Conservation (phyloP, 2,888 invertebrate genomes). For the Ischnus inquisitorius region DNA sequence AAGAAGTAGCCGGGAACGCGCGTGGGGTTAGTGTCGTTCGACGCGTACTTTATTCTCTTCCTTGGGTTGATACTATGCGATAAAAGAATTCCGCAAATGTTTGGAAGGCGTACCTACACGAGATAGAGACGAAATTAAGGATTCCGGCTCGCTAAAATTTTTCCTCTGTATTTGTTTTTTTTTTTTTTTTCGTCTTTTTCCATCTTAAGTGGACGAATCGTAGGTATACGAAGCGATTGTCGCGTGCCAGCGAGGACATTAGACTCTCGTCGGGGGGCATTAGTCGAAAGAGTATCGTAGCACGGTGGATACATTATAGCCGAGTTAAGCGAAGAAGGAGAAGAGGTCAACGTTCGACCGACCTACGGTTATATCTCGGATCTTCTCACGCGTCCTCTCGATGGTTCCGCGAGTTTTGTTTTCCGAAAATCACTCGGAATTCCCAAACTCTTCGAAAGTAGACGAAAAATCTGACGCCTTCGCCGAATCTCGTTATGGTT, state of each 20-base stretch:
- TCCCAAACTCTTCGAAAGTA: too few relatives aligned
- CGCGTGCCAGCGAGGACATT: too few relatives aligned
- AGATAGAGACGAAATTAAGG: background rate
- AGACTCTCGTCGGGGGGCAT: background rate
- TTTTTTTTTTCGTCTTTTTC: background rate
- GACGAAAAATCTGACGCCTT: too few relatives aligned
- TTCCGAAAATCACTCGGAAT: background rate
- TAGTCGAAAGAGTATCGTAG: background rate
- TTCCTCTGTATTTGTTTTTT: background rate
- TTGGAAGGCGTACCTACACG: background rate
- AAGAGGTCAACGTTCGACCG: conserved; percentile 62
- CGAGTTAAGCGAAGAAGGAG: conserved; percentile 4
- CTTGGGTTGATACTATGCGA: background rate
- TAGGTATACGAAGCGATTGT: too few relatives aligned
- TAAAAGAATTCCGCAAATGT: background rate
- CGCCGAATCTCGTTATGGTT: too few relatives aligned
- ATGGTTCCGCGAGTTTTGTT: background rate
- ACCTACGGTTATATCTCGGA: conserved; percentile 25
- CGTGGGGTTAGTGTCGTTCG: background rate
- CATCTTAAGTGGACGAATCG: background rate
- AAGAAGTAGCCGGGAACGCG: background rate
- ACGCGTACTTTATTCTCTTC: background rate
- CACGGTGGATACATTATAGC: background rate
- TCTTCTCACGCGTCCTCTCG: background rate
- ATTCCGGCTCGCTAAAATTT: background rate